phyloP scores from a whole-genome alignment of 2,797 vertebrate genomes.

The Micropoecilia bifurca region DNA sequence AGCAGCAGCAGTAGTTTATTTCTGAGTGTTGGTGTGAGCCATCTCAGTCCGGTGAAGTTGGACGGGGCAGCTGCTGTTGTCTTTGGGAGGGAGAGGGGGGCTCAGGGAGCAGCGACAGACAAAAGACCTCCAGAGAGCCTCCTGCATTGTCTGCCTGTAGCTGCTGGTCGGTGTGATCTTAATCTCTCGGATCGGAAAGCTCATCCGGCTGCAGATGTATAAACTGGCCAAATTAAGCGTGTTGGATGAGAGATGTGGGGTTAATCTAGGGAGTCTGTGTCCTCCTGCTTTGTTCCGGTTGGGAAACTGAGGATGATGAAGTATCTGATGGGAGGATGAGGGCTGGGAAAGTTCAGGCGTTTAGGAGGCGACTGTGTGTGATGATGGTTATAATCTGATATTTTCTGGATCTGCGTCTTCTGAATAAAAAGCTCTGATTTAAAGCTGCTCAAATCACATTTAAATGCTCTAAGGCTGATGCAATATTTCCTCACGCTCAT shows the following conservation, averaged over 20 bases:
- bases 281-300: conserved; percentile 43
- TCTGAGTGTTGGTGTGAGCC: background rate
- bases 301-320: conserved; percentile 1
- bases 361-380: background rate
- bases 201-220: background rate
- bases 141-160: conserved; percentile 53
- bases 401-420: background rate
- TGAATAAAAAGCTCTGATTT: background rate
- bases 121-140: conserved; percentile 69
- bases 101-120: conserved; percentile 55
- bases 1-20: background rate
- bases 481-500: background rate
- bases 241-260: background rate
- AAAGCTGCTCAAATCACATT: background rate
- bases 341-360: background rate
- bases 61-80: conserved; percentile 48
- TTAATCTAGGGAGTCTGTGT: background rate
- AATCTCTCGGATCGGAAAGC: conserved; percentile 10
- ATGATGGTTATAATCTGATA: background rate
- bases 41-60: conserved; percentile 41
- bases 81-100: conserved; percentile 16
- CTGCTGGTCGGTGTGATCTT: conserved; percentile 20
- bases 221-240: background rate
- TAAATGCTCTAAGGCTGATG: background rate
- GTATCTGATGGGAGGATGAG: background rate